Evolutionary conservation across 2,888 invertebrate species (phyloP), one percentile per base, ranked within the genome.

Genomic region (Odontomyia ornata): DNA sequence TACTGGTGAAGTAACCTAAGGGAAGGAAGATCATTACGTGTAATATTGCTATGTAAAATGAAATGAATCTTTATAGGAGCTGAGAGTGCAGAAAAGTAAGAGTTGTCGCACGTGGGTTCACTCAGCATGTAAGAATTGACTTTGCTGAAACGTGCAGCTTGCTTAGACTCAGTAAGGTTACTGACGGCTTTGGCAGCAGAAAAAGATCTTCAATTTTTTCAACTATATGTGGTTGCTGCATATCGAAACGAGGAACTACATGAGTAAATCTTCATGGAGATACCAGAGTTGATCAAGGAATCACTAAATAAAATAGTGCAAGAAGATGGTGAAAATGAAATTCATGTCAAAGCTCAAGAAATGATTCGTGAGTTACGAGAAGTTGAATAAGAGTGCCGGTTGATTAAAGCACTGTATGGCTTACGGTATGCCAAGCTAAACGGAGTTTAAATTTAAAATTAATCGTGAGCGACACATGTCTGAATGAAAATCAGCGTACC

Each of bases 121-220:
- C 18, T 57, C 18, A 23, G 18, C 23, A 9, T 18, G 23, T 9
- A 13, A 13, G 43, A 13, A 9, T n/a, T 13, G 64, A 71, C 21
- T 71, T 71, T 30, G 25, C 21, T 15, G 71, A 71, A 18, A 71
- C 71, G 1, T 57, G 73, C 57, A 36, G 62, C 36, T 15, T 43
- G 64, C n/a, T 15, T 71, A 27, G 67, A 36, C 25, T 76, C 77
- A 76, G 25, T 77, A 4, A 56, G 77, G n/a, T 28, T 76, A n/a
- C 9, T 77, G 57, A 23, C 47, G 71, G 71, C 71, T 23, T 25
- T 76, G 47, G 62, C 72, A 30, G 76, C 65, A 28, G 21, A 27
- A 52, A n/a, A n/a, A n/a, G 23, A 47, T 25, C 25, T 71, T n/a
- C 13, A 47, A 56, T 13, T 71, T 11, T 27, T 28, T 52, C 71